Evolutionary conservation across 2,797 vertebrate genomes (phyloP).

Genomic region (Ispidina lecontei): DNA sequence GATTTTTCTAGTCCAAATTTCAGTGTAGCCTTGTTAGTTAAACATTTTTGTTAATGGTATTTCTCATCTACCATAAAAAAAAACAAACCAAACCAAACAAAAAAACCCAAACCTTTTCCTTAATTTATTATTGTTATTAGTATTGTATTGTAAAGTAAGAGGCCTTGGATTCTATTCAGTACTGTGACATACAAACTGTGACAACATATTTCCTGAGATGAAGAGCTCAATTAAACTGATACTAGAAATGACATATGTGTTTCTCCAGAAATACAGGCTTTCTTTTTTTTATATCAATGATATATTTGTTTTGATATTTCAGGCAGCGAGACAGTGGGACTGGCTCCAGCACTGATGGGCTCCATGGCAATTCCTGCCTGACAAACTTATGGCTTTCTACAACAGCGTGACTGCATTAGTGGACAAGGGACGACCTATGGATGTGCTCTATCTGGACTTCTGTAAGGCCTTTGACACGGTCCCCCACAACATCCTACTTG

Average conservation of each 20-base stretch:
- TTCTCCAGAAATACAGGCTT: not conserved
- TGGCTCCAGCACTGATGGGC: no score
- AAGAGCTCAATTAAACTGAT: not conserved
- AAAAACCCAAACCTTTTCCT: not conserved
- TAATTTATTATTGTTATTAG: not conserved
- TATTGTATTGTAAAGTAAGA: not conserved
- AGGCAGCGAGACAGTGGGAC: no score
- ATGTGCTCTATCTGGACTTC: no score
- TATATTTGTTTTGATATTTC: not conserved
- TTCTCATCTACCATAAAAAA: not conserved
- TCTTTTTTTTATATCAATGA: not conserved
- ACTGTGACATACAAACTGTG: not conserved
- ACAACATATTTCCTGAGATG: not conserved
- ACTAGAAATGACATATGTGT: not conserved
- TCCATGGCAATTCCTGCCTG: no score
- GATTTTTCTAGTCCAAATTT: not conserved
- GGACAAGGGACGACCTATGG: no score
- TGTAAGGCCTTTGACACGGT: no score
- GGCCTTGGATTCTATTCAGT: not conserved
- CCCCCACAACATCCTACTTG: no score
- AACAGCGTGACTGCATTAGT: no score
- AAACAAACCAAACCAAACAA: not conserved
- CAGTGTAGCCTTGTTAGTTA: not conserved
- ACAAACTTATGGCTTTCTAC: no score
- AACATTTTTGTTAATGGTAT: not conserved